Evolutionary conservation across 2,888 invertebrate species (phyloP), one percentile per base, ranked within the genome.

Genomic region (Eilema depressum): DNA sequence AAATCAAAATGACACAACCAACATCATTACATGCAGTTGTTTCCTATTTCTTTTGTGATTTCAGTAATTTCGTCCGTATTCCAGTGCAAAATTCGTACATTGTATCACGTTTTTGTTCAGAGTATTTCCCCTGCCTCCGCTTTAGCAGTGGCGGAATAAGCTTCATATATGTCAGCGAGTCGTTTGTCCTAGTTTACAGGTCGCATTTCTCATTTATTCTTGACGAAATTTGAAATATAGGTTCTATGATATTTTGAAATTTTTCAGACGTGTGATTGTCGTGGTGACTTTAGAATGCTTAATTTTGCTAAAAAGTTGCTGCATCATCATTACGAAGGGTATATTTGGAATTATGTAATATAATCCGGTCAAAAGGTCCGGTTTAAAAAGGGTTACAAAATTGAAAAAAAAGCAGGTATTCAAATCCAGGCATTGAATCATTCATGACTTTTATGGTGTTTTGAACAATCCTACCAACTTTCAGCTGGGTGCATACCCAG

Each of bases 111-210:
- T 41, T 41, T 41, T 7, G 63, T 61, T 64, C 64, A 56, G 30
- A 56, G 67, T 41, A 41, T 64, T 69, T 69, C 53, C 53, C 53
- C 53, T 53, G 53, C n/a, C 53, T 53, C 53, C 10, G 20, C 20
- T 53, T 53, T 53, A n/a, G 53, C 53, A 53, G 53, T 53, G 17
- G n/a, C 53, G 8, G n/a, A 53, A n/a, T 53, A 10, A 20, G 53
- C 53, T 53, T 53, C 20, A 20, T 20, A n/a, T 37, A 53, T 53
- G 53, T 53, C n/a, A 53, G 53, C 5, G n/a, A 53, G 53, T 53
- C 20, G 10, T 53, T n/a, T 53, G 53, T 53, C 2, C 8, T 53
- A 8, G n/a, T 53, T 53, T 53, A n/a, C 20, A n/a, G n/a, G n/a
- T 53, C 8, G n/a, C 20, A n/a, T 53, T 53, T 53, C 10, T 53